Base-by-base conservation (phyloP, 1,140 invertebrate genomes). In the Procambarus clarkii region DNA sequence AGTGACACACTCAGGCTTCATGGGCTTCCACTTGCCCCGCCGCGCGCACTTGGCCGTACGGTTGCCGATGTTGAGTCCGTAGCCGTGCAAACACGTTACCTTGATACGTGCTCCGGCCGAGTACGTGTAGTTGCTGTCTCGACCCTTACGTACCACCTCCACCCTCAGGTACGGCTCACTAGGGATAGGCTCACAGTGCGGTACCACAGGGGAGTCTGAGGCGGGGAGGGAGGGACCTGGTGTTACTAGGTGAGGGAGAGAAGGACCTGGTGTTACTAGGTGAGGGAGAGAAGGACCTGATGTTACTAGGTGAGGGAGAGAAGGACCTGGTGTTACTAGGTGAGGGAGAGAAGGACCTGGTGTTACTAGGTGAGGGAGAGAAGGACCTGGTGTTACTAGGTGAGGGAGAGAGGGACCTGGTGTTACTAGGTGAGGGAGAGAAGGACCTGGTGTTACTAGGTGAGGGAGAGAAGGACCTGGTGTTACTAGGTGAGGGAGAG, bases 21-120 rank as follows among this genome's bases (percentile, higher is more conserved):
- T 96, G 1, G 97, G 97, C 93, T 97, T 97, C 97, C 97, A 98
- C 93, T 96, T 95, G 1, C 97, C 97, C 79, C 96, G 94, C 78
- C 96, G 94, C 1, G 97, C 96, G 94, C 97, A 98, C 93, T 96
- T 96, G 0, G 96, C 97, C 0, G 97, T 97, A 34, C 96, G 95
- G 93, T 98, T 98, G 81, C 95, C 94, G 64, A 97, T 95, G 94
- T 97, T 97, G 0, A 97, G 94, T 8, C 96, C 96, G 93, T 97
- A 97, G 1, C 97, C 97, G 87, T 96, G 96, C 1, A 96, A 96
- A 94, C 97, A 98, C 9, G 96, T 96, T 15, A 97, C 95, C 93
- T 96, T 95, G 0, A 97, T 95, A 81, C 97, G 95, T 1, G 96
- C 97, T 2, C 97, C 97, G 18, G 94, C 93, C 34, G 94, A 94